These are phyloP conservation scores for Labeo rohita DNA, from an alignment of 2,113 vertebrate genomes.

Conservation along the genomic window DNA sequence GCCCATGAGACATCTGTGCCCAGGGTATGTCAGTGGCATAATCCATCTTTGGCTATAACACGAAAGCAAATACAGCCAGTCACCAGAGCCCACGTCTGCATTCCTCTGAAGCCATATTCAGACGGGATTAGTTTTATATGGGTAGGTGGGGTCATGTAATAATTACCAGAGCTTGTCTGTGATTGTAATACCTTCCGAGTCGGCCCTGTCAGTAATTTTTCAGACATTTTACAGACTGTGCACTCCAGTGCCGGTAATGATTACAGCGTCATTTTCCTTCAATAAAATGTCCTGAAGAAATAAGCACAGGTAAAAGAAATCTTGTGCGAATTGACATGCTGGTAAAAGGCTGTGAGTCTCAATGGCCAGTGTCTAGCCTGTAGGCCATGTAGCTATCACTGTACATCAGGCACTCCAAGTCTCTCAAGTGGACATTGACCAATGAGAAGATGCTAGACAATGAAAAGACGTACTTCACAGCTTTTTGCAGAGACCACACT, in stretches of 20 bases:
- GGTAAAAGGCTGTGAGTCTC: background rate
- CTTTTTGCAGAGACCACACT: background rate
- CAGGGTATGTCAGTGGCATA: background rate
- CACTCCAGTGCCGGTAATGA: background rate
- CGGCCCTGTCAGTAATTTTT: background rate
- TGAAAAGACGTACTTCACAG: background rate
- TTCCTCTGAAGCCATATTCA: background rate
- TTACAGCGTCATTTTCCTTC: background rate
- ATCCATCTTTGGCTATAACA: background rate
- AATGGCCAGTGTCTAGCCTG: background rate
- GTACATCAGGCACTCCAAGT: background rate
- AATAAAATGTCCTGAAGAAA: background rate
- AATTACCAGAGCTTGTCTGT: background rate
- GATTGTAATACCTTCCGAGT: background rate
- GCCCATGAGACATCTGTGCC: slow-evolving; percentile 19
- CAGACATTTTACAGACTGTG: background rate
- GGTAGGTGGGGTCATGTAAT: slow-evolving; percentile 5
- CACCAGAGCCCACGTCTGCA: background rate
- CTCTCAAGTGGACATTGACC: background rate
- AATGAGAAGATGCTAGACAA: background rate
- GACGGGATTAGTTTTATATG: slow-evolving; percentile 12
- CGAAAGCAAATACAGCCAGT: slow-evolving; percentile 16
- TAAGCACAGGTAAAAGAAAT: background rate
- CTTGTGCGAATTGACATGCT: background rate
- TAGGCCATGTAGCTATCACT: background rate